Evolutionary conservation across 2,888 invertebrate genomes (phyloP).

Genomic region (Lathronympha strigana): DNA sequence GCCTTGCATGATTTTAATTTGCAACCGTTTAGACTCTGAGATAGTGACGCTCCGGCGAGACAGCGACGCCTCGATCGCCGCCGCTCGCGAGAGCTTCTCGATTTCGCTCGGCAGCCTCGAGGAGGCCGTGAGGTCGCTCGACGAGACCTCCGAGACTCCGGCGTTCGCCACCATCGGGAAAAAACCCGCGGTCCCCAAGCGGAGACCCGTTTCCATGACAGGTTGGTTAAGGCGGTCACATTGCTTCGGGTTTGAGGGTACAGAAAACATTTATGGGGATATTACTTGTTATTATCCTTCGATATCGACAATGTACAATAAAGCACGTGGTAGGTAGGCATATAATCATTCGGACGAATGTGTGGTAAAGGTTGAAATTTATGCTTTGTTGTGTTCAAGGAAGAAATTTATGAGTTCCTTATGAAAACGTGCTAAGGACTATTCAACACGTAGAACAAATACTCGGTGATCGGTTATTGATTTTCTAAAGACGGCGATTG

Average conservation of each 20-base stretch:
- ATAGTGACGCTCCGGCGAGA: constrained; percentile 82
- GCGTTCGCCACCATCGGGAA: constrained; percentile 78
- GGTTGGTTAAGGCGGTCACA: constrained; percentile 66
- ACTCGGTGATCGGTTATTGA: not conserved
- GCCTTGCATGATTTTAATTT: constrained; percentile 52
- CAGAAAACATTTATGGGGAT: not conserved
- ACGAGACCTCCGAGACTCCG: constrained; percentile 72
- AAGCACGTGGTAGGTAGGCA: not conserved
- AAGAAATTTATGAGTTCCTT: too few species aligned
- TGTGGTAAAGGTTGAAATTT: not conserved
- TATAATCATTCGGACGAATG: not conserved
- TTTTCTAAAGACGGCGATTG: not conserved
- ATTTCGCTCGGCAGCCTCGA: constrained; percentile 78
- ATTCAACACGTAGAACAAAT: too few species aligned
- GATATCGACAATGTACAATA: not conserved
- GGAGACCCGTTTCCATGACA: constrained; percentile 85
- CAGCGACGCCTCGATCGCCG: constrained; percentile 75
- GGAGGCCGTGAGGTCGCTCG: constrained; percentile 74
- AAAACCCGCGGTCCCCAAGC: constrained; percentile 80
- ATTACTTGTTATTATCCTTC: not conserved
- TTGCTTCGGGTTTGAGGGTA: not conserved
- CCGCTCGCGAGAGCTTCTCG: constrained; percentile 79
- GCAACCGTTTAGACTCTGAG: constrained; percentile 70
- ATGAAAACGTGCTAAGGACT: too few species aligned
- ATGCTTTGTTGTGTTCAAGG: too few species aligned